Evolutionary conservation across 2,888 invertebrate species (phyloP), one percentile per base, ranked within the genome.

Genomic region (Amorpha juglandis): DNA sequence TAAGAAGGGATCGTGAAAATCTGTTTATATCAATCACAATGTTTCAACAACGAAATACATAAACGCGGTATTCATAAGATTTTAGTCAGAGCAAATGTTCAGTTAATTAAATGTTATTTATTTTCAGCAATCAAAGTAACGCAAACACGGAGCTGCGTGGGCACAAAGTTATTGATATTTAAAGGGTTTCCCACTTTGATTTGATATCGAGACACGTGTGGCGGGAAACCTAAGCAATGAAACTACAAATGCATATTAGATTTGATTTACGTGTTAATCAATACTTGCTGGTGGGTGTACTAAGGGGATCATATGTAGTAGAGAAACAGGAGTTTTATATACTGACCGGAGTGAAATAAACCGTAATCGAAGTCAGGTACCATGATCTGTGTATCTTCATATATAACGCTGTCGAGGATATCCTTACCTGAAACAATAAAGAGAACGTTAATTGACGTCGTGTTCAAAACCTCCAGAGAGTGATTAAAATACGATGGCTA

Each of bases 381-480:
- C 45, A 45, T 14, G 14, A 45, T 45, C 45, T 45, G 6, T 1
- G 3, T 14, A 12, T 9, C 7, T 45, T 12, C 45, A 45, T 45
- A 1, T 14, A 45, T n/a, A 14, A 33, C 33, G 35, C 27, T 14
- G 52, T 63, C 68, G 48, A 50, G 38, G 63, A 69, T 63, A 69
- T 63, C 65, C 84, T 85, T 87, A 87, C 87, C 87, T 87, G 84
- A 79, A 87, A 86, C 84, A 86, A 87, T 68, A 81, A 48, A 69
- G 68, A 52, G 64, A 65, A 48, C 47, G 67, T 69, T 72, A 69
- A 75, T 73, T 74, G 63, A 70, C 70, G 70, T 71, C 65, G 35
- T n/a, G n/a, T n/a, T 62, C 69, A 74, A 68, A 77, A 74, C 78
- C 78, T 74, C 76, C 79, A 70, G 75, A 71, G 70, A 62, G 80